Percentiles rank a stretch among this genome's conserved stretches.
Conservation (phyloP, 2,888 invertebrate species). For the Andrena trimmerana region DNA sequence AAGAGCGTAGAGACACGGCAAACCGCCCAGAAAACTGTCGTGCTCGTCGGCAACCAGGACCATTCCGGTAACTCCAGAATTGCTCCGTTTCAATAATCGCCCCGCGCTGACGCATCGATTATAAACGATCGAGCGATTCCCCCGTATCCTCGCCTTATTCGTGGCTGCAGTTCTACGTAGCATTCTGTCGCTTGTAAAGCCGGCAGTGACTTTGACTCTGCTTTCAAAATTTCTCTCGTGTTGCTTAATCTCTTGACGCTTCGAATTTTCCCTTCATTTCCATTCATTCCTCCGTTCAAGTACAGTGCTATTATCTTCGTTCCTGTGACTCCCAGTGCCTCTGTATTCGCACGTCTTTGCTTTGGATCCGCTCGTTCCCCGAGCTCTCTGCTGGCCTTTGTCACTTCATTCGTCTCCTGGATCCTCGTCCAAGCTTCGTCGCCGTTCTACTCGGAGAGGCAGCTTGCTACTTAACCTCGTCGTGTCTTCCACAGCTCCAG, state of each 20-base stretch:
- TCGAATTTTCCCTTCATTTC: neutral
- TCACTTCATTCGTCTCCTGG: conserved; percentile 28
- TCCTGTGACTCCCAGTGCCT: neutral
- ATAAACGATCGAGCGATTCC: conserved; percentile 10
- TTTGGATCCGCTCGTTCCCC: neutral
- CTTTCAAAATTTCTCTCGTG: neutral
- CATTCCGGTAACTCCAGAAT: neutral
- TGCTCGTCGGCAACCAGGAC: neutral
- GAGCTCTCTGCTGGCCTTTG: conserved; percentile 8
- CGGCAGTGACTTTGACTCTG: neutral
- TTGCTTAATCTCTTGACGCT: neutral
- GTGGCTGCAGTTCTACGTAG: too few relatives aligned
- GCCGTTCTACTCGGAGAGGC: conserved; percentile 37
- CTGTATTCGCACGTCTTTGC: neutral
- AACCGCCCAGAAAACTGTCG: conserved; percentile 33
- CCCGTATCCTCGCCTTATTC: too few relatives aligned
- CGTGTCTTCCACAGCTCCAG: conserved; percentile 18
- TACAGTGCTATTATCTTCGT: neutral
- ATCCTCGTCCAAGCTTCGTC: conserved; percentile 29
- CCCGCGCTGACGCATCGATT: conserved; percentile 25
- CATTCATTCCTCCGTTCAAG: neutral
- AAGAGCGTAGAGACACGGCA: conserved; percentile 5
- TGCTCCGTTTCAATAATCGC: conserved; percentile 18
- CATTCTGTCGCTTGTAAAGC: too few relatives aligned
- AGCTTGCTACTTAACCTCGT: conserved; percentile 37